Evolutionary conservation across 2,113 vertebrate species (phyloP), one percentile per base, ranked within the genome.

Genomic region (Thryonomys swinderianus): DNA sequence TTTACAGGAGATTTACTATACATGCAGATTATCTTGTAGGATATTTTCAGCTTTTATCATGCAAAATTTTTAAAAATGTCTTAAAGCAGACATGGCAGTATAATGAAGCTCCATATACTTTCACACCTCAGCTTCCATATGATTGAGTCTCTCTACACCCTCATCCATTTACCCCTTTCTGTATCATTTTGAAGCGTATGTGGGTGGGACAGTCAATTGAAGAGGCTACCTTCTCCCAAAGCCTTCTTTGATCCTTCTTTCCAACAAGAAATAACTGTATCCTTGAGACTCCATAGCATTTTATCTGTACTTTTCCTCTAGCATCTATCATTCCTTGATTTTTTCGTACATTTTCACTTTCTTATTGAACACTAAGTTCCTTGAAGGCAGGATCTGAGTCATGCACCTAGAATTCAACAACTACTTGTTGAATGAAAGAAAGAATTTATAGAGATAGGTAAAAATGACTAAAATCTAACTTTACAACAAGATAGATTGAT

Each of bases 361-460:
- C 40, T 76, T 78, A 61, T 16, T 85, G 4, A 88, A 88, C n/a
- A 73, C 6, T 62, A 40, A 89, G 30, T 64, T 91, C 37, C n/a
- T 92, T 71, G 42, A 88, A 94, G 23, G 30, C 27, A 82, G 55
- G 53, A 55, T 17, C 37, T 48, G 86, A 71, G 25, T 66, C 67
- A 32, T 85, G 74, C 7, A 73, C 34, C 17, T 14, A 88, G 42
- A 37, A 62, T 94, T 85, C 76, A 90, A 61, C 94, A 88, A 92
- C 59, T 93, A 64, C 64, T 93, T 76, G 59, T 90, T 90, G 59
- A 81, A 88, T 95, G 51, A 92, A 93, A 45, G 13, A 92, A 95
- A 67, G 83, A 81, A 73, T 83, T 3, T 51, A 83, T 80, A 55
- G 59, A 91, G 37, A 85, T 92, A 37, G 11, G 14, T 88, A 66